These are phyloP conservation scores for Taphrorychus bicolor DNA, from an alignment of 2,888 invertebrate species.

Conservation along the genomic window DNA sequence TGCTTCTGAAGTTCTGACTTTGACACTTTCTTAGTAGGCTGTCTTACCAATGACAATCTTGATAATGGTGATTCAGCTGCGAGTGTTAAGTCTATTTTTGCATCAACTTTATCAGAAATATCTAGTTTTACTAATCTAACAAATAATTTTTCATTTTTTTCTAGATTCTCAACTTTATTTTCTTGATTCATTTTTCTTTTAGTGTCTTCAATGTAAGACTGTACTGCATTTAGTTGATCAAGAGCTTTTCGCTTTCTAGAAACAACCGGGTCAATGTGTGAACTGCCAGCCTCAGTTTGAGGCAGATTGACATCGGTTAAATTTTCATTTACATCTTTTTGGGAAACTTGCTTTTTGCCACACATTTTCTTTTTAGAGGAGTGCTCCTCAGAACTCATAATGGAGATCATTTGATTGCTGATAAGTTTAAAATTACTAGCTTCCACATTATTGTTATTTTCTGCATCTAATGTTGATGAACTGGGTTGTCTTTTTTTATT, in stretches of 20 bases:
- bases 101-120: not conserved
- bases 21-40: constrained; percentile 10
- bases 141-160: constrained; percentile 18
- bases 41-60: not conserved
- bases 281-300: too few species aligned
- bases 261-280: not conserved
- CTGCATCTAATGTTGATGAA: not conserved
- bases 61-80: not conserved
- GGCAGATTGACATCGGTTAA: not conserved
- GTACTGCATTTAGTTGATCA: not conserved
- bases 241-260: not conserved
- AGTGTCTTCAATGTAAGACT: not conserved
- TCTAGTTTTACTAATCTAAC: constrained; percentile 17
- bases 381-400: too few species aligned
- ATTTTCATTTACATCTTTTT: not conserved
- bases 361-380: not conserved
- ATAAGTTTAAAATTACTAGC: too few species aligned
- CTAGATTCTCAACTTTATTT: constrained; percentile 5
- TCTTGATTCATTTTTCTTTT: not conserved
- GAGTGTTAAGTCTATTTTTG: not conserved
- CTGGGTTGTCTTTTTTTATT: not conserved
- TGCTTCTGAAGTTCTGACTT: constrained; percentile 7
- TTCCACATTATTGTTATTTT: not conserved
- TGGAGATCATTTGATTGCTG: too few species aligned
- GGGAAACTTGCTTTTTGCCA: not conserved